Evolutionary conservation across 92 coral and sea anemone species (phyloP), one percentile per base, ranked within the genome.

Genomic region (Anthopleura xanthogrammica): DNA sequence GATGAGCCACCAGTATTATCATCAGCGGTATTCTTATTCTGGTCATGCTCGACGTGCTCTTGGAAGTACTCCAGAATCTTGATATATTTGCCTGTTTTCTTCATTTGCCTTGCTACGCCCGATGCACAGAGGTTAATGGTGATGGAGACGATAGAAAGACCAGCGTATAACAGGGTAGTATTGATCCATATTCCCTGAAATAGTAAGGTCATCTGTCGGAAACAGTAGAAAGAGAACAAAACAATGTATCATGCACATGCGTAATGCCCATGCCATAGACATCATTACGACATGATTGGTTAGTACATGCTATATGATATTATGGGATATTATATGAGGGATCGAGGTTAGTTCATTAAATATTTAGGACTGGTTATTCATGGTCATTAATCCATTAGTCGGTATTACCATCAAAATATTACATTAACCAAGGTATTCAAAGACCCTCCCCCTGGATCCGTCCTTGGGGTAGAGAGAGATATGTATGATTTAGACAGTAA

Each of bases 171-270:
- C 7, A 95, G 78, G 22, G 92, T 93, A 7, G 93, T 92, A 87
- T 95, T 91, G 85, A 95, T 87, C 92, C 96, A 93, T 42, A 95
- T 92, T 65, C 96, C 93, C 98, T 95, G 98, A 92, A 92, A 94
- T 87, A 92, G 75, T 88, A 92, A 89, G 72, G 91, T 84, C 90
- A 87, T 91, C 97, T 93, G 91, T 89, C 86, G 86, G 90, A 86
- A 52, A 71, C n/a, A 68, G 84, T 70, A 80, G 82, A 86, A 89
- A 83, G 82, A 86, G 87, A 80, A 79, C 80, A 88, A 77, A 80
- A 88, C 46, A 60, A 57, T 42, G 84, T 22, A 83, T 72, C 89
- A 87, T 88, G 91, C 91, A 79, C 65, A 77, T 84, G 85, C 84
- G 41, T 76, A 57, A 79, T 73, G 88, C 90, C 78, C 87, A 79